Evolutionary conservation across 2,113 vertebrate genomes (phyloP).

Genomic region (Hyla sarda): DNA sequence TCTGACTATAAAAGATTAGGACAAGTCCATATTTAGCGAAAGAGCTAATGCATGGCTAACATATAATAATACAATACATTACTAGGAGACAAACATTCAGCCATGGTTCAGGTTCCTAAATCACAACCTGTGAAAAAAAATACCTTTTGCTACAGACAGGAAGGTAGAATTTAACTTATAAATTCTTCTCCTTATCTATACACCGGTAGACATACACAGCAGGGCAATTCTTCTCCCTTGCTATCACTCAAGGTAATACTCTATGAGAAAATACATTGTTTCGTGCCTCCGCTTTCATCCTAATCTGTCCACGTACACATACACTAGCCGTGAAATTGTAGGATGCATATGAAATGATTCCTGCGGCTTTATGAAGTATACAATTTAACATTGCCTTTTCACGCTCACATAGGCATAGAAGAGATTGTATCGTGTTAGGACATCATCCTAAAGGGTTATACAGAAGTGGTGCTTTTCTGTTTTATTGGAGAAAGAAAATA

Average conservation of each 20-base stretch:
- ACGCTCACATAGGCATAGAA: background rate
- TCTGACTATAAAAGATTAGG: conserved; percentile 18
- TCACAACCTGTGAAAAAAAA: conserved; percentile 45
- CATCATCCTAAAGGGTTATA: background rate
- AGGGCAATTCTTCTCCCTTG: conserved; percentile 13
- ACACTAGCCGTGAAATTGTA: conserved; percentile 31
- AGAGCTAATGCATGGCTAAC: conserved; percentile 44
- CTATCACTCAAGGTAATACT: conserved; percentile 24
- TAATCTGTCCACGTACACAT: conserved; percentile 36
- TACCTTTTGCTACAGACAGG: conserved; percentile 25
- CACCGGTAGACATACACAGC: background rate
- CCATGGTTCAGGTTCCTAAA: conserved; percentile 32
- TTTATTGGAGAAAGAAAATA: background rate
- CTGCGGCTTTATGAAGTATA: background rate
- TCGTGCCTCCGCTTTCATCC: conserved; percentile 26
- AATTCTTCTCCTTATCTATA: conserved; percentile 40
- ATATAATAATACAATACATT: conserved; percentile 48
- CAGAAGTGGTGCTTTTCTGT: background rate
- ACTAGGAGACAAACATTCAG: conserved; percentile 19
- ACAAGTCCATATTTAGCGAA: conserved; percentile 8
- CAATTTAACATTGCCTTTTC: conserved; percentile 22
- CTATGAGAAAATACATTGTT: conserved; percentile 13
- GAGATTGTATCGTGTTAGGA: background rate
- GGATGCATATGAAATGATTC: conserved; percentile 12
- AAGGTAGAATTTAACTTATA: conserved; percentile 42